These are phyloP conservation scores for Lamellibrachia luymesi DNA, from an alignment of 1,140 invertebrate genomes.

Conservation along the genomic window DNA sequence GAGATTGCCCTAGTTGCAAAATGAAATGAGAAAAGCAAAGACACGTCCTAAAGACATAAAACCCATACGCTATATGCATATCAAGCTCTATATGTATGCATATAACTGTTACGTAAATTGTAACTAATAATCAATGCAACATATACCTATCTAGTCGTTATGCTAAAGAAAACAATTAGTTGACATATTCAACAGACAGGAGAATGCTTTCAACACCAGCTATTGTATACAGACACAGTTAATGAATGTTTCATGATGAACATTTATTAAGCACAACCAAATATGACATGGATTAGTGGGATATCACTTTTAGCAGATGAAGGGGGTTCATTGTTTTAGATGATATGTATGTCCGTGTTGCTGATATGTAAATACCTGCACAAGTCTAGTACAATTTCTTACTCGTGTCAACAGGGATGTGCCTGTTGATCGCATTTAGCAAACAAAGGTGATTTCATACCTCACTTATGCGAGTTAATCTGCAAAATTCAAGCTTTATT, in stretches of 20 bases:
- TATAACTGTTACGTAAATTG: neutral
- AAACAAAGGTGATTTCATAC: too few species aligned
- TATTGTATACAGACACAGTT: neutral
- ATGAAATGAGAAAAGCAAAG: neutral
- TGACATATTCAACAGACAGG: neutral
- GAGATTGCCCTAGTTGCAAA: neutral
- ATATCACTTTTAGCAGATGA: neutral
- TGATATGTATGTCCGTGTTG: neutral
- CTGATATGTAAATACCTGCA: neutral
- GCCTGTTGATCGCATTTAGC: too few species aligned
- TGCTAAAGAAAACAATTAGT: neutral
- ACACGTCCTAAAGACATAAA: neutral
- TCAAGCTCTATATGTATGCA: neutral
- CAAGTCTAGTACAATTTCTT: neutral
- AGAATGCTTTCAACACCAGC: neutral
- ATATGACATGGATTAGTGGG: neutral
- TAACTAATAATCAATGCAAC: neutral
- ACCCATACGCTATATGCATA: neutral
- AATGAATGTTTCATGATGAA: neutral
- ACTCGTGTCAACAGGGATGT: neutral
- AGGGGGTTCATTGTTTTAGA: neutral
- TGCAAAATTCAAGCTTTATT: too few species aligned
- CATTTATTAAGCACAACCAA: neutral
- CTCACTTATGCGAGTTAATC: too few species aligned
- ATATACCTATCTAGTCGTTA: neutral